These are phyloP conservation scores for Cryptocheilus praepositus DNA, from an alignment of 2,888 invertebrate genomes.

Conservation along the genomic window DNA sequence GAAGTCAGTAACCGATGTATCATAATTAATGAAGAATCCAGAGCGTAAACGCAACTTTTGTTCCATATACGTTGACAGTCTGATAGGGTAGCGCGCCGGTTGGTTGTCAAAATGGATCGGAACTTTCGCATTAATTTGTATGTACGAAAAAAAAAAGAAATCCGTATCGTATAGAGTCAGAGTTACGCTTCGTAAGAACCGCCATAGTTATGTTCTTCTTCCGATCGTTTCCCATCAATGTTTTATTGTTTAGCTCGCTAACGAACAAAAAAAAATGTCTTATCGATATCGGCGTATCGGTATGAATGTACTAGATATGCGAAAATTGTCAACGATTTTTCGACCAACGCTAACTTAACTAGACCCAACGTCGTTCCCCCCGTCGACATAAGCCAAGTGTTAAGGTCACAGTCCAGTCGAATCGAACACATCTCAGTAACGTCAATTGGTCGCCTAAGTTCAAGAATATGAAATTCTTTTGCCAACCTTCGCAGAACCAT, in stretches of 20 bases:
- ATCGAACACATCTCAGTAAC: background rate
- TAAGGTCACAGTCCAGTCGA: background rate
- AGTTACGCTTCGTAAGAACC: slow-evolving; percentile 55
- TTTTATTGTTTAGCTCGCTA: slow-evolving; percentile 59
- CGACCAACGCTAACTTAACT: slow-evolving; percentile 55
- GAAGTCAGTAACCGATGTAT: background rate
- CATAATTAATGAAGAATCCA: background rate
- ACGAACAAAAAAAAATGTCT: slow-evolving; percentile 29
- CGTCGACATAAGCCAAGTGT: background rate
- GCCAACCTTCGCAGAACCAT: background rate
- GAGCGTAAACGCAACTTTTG: background rate
- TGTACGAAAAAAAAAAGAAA: slow-evolving; percentile 16
- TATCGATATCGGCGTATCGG: slow-evolving; percentile 39
- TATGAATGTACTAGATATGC: slow-evolving; percentile 42
- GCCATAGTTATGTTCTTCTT: slow-evolving; percentile 49
- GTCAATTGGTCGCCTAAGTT: background rate
- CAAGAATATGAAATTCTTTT: background rate
- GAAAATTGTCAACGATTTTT: slow-evolving; percentile 54
- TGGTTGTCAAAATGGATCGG: slow-evolving; percentile 43
- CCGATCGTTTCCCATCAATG: slow-evolving; percentile 52
- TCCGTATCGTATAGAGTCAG: slow-evolving; percentile 39
- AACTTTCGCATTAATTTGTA: slow-evolving; percentile 45
- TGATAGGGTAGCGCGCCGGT: background rate
- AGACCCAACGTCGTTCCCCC: slow-evolving; percentile 34
- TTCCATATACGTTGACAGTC: background rate